Base-by-base conservation (phyloP, 2,113 vertebrate species). In the Notechis scutatus region DNA sequence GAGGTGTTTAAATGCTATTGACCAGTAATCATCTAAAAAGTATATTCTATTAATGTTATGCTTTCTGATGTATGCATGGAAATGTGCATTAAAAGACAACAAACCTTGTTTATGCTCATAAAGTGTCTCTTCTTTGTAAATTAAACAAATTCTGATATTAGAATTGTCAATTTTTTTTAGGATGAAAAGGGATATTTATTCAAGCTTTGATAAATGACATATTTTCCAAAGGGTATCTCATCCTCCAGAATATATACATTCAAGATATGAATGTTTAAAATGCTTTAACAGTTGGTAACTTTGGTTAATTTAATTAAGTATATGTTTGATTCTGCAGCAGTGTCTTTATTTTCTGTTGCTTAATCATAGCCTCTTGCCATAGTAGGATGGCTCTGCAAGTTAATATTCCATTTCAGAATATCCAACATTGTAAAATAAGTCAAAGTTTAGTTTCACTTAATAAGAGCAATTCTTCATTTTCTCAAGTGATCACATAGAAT, bases 1-100 rank as follows among this genome's bases (percentile, higher is more conserved):
- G 88, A 69, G 45, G 10, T 59, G 94, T 95, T 96, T 96, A 96
- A 94, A 93, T 92, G 50, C 85, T 54, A 57, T 29, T 92, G 91
- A 94, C 6, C n/a, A 92, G 57, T 24, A 2, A 57, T 90, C 50
- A 69, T 93, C 94, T 4, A 56, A 90, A 94, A 93, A 26, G 23
- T 90, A 94, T 87, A 57, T 90, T 91, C 56, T 64, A 11, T 92
- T 93, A 95, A 57, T 81, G 54, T 7, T 1, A 56, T 69, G 6
- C 15, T 0, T 0, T 91, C 54, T 92, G 69, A 94, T 88, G 88
- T 89, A 93, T 9, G 59, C 14, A 91, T 42, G 90, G 9, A 81
- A 93, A 34, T 91, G 39, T 91, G 96, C 94, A 12, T 29, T 55
- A 90, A 96, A 96, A 94, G 90, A 89, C 74, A 92, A 47, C 89